Conservation (phyloP, 35 echinoderm and acorn worm species). For the Diadema setosum region DNA sequence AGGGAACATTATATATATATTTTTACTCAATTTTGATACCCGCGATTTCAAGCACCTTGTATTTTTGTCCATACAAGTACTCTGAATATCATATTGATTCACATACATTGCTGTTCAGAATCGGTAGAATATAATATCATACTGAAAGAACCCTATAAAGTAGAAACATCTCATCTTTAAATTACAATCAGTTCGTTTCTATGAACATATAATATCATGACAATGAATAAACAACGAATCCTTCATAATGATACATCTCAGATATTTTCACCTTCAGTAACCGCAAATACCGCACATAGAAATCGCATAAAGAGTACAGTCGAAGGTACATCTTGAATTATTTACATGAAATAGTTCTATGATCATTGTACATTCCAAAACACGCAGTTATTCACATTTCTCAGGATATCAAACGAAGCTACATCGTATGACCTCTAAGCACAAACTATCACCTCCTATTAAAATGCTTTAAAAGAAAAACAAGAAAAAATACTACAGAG, state of each 20-base stretch:
- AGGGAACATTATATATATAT: background rate
- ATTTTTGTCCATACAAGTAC: background rate
- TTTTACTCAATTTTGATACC: background rate
- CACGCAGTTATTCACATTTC: background rate
- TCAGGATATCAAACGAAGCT: no score
- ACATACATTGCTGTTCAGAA: background rate
- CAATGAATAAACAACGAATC: no score
- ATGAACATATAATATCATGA: no score
- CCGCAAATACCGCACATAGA: background rate
- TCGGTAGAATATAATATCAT: background rate
- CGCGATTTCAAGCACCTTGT: constrained; percentile 4
- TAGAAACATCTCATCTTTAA: background rate
- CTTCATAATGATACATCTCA: background rate
- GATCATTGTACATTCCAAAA: background rate
- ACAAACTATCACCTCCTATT: background rate
- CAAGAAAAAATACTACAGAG: background rate
- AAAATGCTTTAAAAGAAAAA: background rate
- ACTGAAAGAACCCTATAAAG: background rate
- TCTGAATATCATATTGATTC: background rate
- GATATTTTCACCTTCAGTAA: background rate
- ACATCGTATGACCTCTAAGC: background rate
- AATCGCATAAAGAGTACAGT: background rate
- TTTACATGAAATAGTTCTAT: background rate
- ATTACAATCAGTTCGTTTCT: background rate
- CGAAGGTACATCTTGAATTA: background rate